Conservation (phyloP, 2,888 invertebrate genomes). For the Epiblema foenella region DNA sequence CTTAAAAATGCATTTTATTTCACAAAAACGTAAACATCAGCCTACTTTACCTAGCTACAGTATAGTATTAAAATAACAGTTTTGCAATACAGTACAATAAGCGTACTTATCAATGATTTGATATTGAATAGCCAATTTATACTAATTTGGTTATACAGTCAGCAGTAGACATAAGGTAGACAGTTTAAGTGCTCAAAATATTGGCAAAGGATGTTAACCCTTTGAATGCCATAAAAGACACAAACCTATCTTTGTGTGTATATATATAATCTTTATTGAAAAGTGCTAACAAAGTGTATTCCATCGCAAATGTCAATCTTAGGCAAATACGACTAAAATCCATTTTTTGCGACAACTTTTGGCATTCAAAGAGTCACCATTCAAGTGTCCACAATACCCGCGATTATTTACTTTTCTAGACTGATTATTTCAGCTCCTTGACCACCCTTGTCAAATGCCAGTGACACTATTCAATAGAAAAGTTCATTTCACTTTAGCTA, state of each 20-base stretch:
- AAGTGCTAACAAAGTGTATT: background rate
- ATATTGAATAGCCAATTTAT: background rate
- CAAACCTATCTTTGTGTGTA: background rate
- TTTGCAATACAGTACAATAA: conserved; percentile 13
- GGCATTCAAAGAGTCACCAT: background rate
- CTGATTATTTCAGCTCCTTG: background rate
- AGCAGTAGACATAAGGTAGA: background rate
- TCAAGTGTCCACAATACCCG: background rate
- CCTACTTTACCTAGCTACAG: conserved; percentile 41
- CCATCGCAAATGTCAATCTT: background rate
- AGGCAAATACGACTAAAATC: background rate
- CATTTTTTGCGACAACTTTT: background rate
- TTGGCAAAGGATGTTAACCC: background rate
- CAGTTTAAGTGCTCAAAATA: background rate
- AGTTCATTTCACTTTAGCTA: conserved; percentile 5
- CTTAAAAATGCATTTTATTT: conserved; percentile 46
- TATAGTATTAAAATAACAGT: conserved; percentile 27
- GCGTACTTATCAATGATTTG: conserved; percentile 1
- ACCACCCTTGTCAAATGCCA: background rate
- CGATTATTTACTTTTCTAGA: background rate
- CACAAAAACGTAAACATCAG: conserved; percentile 51
- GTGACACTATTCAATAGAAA: background rate
- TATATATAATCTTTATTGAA: background rate
- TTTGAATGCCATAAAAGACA: background rate
- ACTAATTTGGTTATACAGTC: conserved; percentile 6